Evolutionary conservation across 2,888 invertebrate genomes (phyloP).

Genomic region (Escarpia spicata): DNA sequence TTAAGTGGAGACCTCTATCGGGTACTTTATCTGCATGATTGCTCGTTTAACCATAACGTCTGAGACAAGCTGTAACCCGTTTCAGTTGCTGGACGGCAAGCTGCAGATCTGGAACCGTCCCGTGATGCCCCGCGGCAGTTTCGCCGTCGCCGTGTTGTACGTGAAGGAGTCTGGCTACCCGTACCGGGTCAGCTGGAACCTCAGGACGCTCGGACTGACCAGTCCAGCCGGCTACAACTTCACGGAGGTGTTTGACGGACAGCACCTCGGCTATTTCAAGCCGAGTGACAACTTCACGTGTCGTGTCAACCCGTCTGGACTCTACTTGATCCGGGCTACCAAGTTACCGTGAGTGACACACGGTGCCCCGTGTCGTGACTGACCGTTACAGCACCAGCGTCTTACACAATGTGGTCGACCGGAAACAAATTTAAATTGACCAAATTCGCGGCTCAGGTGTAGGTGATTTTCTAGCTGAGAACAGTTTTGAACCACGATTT

Average conservation of each 20-base stretch:
- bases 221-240: slow-evolving; percentile 49
- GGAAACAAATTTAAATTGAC: background rate
- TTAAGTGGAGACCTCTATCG: background rate
- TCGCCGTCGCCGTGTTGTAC: slow-evolving; percentile 54
- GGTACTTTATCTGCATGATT: background rate
- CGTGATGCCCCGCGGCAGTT: slow-evolving; percentile 51
- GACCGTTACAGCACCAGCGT: background rate
- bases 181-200: slow-evolving; percentile 37
- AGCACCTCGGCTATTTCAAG: slow-evolving; percentile 44
- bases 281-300: slow-evolving; percentile 41
- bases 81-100: slow-evolving; percentile 58
- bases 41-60: background rate
- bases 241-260: slow-evolving; percentile 55
- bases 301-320: slow-evolving; percentile 43
- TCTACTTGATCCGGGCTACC: slow-evolving; percentile 35
- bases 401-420: background rate
- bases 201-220: slow-evolving; percentile 46
- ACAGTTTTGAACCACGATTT: too few species aligned
- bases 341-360: slow-evolving; percentile 27
- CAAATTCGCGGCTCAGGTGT: background rate
- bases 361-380: slow-evolving; percentile 22
- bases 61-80: background rate
- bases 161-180: slow-evolving; percentile 47
- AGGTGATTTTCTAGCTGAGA: background rate
- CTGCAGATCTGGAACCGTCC: slow-evolving; percentile 93